Evolutionary conservation across 2,113 vertebrate species (phyloP).

Genomic region (Gnathonemus longibarbis): DNA sequence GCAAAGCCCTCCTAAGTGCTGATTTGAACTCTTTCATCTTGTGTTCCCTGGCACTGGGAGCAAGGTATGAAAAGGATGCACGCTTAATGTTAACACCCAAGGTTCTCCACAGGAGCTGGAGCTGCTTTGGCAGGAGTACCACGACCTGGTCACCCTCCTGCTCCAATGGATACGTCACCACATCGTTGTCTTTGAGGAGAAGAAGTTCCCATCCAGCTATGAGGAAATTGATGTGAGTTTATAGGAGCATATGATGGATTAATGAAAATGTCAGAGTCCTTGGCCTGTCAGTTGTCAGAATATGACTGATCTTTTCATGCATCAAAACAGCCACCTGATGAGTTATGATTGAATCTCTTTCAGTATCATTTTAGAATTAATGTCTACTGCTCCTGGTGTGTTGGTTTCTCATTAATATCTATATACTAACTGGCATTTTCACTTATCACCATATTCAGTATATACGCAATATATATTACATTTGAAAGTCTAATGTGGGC

Average conservation of each 20-base stretch:
- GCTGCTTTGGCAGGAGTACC: slow-evolving; percentile 90
- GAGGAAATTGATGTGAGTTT: slow-evolving; percentile 85
- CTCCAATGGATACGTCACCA: slow-evolving; percentile 86
- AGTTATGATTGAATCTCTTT: neutral
- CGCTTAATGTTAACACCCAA: slow-evolving; percentile 13
- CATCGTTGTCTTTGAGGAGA: slow-evolving; percentile 73
- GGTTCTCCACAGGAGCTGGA: slow-evolving; percentile 72
- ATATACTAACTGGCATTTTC: neutral
- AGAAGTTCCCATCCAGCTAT: slow-evolving; percentile 74
- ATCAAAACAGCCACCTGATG: neutral
- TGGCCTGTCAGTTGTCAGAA: neutral
- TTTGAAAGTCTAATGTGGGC: neutral
- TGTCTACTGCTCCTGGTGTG: neutral
- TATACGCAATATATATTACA: neutral
- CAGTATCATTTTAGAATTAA: neutral
- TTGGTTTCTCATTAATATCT: neutral
- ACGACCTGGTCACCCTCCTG: slow-evolving; percentile 77
- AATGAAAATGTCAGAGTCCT: neutral
- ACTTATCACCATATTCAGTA: neutral
- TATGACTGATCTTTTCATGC: neutral
- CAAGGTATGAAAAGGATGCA: neutral
- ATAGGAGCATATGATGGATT: neutral
- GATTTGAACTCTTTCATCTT: neutral
- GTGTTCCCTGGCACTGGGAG: neutral
- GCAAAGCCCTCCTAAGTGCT: neutral